These are phyloP conservation scores for Hylaeus anthracinus DNA, from an alignment of 1,140 invertebrate genomes.

Conservation along the genomic window DNA sequence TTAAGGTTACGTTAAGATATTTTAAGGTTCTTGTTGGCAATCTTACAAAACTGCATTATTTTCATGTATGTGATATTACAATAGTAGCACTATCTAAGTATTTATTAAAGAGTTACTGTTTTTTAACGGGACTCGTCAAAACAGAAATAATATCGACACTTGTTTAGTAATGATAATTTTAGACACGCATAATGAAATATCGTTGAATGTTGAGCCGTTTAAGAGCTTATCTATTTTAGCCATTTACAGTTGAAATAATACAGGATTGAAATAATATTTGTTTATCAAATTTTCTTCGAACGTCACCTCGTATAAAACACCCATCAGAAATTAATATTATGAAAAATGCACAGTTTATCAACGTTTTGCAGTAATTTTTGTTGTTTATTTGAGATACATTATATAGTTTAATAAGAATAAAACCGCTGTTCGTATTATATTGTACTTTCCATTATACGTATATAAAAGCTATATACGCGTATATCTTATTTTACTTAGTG, in stretches of 20 bases:
- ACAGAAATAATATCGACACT: not conserved
- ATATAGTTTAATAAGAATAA: constrained; percentile 3
- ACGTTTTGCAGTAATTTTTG: not conserved
- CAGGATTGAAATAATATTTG: not conserved
- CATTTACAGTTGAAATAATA: not conserved
- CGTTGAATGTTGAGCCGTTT: not conserved
- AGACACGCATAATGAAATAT: not conserved
- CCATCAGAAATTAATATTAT: not conserved
- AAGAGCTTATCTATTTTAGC: not conserved
- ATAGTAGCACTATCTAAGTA: constrained; percentile 3
- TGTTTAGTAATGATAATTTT: not conserved
- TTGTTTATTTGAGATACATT: not conserved
- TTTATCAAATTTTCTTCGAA: not conserved
- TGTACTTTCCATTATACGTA: not conserved
- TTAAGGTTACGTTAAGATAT: not conserved
- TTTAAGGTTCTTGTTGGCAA: not conserved
- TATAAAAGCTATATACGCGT: not conserved
- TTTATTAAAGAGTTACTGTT: constrained; percentile 8
- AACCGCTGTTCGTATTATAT: not conserved
- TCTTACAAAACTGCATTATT: constrained; percentile 12
- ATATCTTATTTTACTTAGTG: not conserved
- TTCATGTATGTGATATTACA: constrained; percentile 6
- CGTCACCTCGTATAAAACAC: not conserved
- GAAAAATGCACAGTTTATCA: not conserved
- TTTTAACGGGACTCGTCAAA: not conserved